Conservation (phyloP, 2,797 vertebrate species). For the Rallus crepitans region DNA sequence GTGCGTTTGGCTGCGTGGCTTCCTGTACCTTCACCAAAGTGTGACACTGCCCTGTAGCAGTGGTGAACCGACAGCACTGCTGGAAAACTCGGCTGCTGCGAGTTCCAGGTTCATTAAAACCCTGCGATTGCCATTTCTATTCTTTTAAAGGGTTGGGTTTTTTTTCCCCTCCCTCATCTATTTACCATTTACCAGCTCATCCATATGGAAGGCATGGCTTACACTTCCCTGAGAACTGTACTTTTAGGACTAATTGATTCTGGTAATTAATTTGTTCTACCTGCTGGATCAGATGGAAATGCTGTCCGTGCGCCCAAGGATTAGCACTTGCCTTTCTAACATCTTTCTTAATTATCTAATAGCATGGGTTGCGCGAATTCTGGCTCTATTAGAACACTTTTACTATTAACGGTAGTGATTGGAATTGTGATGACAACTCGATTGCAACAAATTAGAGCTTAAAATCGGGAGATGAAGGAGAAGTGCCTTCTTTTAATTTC, state of each 20-base stretch:
- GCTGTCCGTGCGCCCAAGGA: slow-evolving; percentile 86
- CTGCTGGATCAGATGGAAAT: slow-evolving; percentile 91
- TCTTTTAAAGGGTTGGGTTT: slow-evolving; percentile 60
- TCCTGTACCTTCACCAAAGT: neutral
- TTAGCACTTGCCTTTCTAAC: slow-evolving; percentile 93
- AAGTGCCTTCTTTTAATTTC: slow-evolving; percentile 93
- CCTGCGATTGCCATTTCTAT: slow-evolving; percentile 47
- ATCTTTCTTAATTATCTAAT: slow-evolving; percentile 98
- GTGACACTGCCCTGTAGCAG: neutral
- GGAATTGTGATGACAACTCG: slow-evolving; percentile 98
- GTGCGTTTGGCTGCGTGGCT: neutral
- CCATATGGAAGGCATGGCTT: slow-evolving; percentile 77
- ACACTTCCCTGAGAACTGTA: slow-evolving; percentile 79
- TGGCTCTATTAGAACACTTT: slow-evolving; percentile 96
- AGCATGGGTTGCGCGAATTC: slow-evolving; percentile 96
- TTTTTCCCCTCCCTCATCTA: slow-evolving; percentile 12
- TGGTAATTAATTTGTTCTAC: slow-evolving; percentile 92
- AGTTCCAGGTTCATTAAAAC: slow-evolving; percentile 65
- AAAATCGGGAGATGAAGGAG: slow-evolving; percentile 90
- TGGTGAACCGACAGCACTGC: neutral
- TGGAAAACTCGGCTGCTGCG: neutral
- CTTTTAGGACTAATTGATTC: slow-evolving; percentile 88
- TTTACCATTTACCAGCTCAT: slow-evolving; percentile 82
- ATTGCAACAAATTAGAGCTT: slow-evolving; percentile 97
- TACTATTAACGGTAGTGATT: slow-evolving; percentile 94